A percentile compares a stretch with the other conserved stretches of the same genome.
phyloP scores from a whole-genome alignment of 2,888 invertebrate species.

The Dysmachus trigonus region DNA sequence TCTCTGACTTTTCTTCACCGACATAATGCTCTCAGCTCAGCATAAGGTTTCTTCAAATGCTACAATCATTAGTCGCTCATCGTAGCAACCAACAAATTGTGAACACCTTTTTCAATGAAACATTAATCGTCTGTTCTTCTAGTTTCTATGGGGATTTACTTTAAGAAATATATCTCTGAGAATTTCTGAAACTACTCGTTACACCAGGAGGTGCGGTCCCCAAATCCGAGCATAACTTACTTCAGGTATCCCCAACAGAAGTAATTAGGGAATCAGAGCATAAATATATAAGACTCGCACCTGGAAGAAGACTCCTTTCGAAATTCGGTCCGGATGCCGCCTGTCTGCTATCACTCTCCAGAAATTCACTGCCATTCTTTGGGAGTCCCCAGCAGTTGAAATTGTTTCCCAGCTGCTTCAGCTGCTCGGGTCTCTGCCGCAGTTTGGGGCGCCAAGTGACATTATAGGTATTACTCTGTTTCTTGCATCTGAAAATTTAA shows the following conservation, averaged over 20 bases:
- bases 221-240: background rate
- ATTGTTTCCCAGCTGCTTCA: background rate
- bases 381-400: background rate
- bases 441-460: background rate
- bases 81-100: background rate
- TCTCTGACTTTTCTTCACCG: background rate
- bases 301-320: background rate
- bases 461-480: conserved; percentile 13
- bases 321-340: background rate
- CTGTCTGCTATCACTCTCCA: background rate
- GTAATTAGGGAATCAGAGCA: background rate
- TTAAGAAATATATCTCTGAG: background rate
- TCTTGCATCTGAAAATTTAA: conserved; percentile 24
- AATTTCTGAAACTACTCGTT: background rate
- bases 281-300: background rate
- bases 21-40: background rate
- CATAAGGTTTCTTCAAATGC: background rate
- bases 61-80: background rate
- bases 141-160: background rate
- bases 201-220: background rate
- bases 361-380: background rate
- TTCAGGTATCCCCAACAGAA: background rate
- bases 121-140: background rate
- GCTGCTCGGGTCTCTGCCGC: background rate
- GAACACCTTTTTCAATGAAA: background rate